phyloP scores from a whole-genome alignment of 2,797 vertebrate species.

The Leptatherina wallacei region DNA sequence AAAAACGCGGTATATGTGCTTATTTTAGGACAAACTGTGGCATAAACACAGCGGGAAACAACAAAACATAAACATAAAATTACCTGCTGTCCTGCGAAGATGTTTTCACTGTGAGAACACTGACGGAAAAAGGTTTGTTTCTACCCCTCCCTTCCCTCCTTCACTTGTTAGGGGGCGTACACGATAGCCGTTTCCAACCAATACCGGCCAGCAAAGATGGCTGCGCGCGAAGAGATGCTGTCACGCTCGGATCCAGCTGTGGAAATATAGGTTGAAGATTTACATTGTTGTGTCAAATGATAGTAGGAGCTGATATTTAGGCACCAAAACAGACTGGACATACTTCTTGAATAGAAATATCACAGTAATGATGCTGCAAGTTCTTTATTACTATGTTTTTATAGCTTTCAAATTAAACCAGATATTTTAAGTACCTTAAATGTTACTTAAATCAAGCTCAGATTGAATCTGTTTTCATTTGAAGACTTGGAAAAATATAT shows the following conservation, averaged over 20 bases:
- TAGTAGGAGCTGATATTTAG: no score
- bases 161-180: background rate
- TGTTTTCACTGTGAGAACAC: background rate
- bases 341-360: no score
- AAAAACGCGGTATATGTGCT: background rate
- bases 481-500: no score
- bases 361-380: no score
- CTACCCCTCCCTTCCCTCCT: conserved; percentile 17
- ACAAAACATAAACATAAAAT: background rate
- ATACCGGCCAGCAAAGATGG: background rate
- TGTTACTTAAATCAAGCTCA: background rate
- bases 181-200: background rate
- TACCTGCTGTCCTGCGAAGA: conserved; percentile 37
- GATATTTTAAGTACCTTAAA: no score
- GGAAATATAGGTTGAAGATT: background rate
- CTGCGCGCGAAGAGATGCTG: background rate
- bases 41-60: background rate
- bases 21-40: background rate
- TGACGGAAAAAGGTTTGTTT: background rate
- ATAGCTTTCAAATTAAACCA: no score
- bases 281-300: background rate
- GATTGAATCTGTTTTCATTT: no score
- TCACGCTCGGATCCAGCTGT: background rate
- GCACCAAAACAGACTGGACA: no score
- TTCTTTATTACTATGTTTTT: no score